Percentiles rank a stretch among this genome's conserved stretches.
Evolutionary conservation across 2,113 vertebrate genomes (phyloP).

Genomic region (Larimichthys polyactis): DNA sequence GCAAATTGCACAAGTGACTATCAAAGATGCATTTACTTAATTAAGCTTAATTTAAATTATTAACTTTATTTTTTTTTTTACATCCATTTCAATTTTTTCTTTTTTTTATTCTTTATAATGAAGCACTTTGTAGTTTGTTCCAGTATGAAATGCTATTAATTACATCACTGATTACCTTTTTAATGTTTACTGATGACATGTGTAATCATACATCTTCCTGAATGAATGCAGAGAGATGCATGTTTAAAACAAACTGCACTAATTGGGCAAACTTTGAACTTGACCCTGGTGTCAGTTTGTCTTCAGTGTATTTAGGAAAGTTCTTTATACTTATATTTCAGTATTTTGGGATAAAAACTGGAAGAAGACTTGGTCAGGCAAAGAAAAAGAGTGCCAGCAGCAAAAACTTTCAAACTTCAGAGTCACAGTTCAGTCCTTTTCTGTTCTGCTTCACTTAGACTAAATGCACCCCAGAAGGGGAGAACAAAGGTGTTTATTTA

Average conservation of each 20-base stretch:
- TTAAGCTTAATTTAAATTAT: too few relatives aligned
- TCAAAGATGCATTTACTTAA: too few relatives aligned
- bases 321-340: background rate
- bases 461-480: constrained; percentile 6
- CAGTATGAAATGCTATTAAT: background rate
- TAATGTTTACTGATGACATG: background rate
- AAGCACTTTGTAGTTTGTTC: background rate
- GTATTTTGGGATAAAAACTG: background rate
- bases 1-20: too few relatives aligned
- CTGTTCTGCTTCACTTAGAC: constrained; percentile 19
- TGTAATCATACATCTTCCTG: background rate
- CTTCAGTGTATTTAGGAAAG: background rate
- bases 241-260: too few relatives aligned
- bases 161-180: background rate
- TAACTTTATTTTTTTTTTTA: too few relatives aligned
- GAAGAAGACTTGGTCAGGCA: background rate
- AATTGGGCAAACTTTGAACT: background rate
- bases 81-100: background rate
- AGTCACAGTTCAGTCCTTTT: constrained; percentile 7
- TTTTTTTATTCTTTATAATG: background rate
- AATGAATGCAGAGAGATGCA: background rate
- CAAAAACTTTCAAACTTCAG: background rate
- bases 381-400: background rate
- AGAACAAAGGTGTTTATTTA: constrained; percentile 20
- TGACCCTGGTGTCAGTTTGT: background rate